Evolutionary conservation across 2,888 invertebrate genomes (phyloP).

Genomic region (Alsophila aescularia): DNA sequence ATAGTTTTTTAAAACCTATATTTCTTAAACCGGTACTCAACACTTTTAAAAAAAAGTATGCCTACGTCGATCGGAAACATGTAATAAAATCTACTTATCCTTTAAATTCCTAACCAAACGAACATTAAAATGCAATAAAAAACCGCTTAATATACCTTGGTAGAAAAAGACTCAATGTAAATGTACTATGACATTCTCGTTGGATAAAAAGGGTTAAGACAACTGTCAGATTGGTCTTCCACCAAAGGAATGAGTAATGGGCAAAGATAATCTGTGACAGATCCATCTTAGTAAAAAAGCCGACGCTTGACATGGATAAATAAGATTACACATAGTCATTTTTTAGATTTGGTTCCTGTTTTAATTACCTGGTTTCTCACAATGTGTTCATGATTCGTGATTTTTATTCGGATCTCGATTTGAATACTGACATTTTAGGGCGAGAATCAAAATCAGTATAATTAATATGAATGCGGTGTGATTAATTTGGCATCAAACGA

Average conservation of each 20-base stretch:
- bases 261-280: constrained; percentile 81
- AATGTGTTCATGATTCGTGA: constrained; percentile 64
- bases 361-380: constrained; percentile 83
- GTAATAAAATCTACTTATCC: constrained; percentile 13
- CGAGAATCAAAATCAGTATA: constrained; percentile 6
- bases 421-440: constrained; percentile 39
- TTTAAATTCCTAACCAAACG: constrained; percentile 34
- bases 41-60: too few relatives aligned
- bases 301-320: constrained; percentile 80
- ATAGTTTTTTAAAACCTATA: constrained; percentile 14
- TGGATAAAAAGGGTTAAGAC: constrained; percentile 84
- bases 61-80: not conserved
- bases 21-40: too few relatives aligned
- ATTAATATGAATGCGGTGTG: not conserved
- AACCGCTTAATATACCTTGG: constrained; percentile 58
- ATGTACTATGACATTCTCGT: constrained; percentile 79
- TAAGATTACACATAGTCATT: constrained; percentile 79
- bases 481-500: too few relatives aligned
- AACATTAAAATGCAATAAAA: constrained; percentile 68
- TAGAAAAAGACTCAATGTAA: constrained; percentile 66
- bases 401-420: constrained; percentile 39
- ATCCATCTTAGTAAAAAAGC: constrained; percentile 81
- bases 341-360: constrained; percentile 70
- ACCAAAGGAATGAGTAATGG: constrained; percentile 80
- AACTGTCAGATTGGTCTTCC: constrained; percentile 79